Base-by-base conservation (phyloP, 2,113 vertebrate genomes). In the Pelvicachromis taeniatus region DNA sequence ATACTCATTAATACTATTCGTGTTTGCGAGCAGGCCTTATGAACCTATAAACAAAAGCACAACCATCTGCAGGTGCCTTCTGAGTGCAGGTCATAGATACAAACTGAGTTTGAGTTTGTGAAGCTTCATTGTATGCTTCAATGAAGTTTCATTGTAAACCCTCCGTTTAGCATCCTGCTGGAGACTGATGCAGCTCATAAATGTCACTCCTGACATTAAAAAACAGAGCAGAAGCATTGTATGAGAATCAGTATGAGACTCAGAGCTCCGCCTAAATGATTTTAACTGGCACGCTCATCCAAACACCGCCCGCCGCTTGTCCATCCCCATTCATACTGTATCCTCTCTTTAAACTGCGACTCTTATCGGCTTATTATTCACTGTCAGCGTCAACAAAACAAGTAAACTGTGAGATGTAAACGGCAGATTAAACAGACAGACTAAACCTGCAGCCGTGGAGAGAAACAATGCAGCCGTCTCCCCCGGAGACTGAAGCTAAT, bases 401-500 rank as follows among this genome's bases (percentile, higher is more conserved):
- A 35, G 40, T 23, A 42, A 77, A 63, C 19, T 48, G 35, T 5
- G 29, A 58, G 75, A 42, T 70, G 80, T 84, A 73, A 85, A 82
- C 1, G 52, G 42, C 21, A 68, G 73, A 79, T 88, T 83, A 89
- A 85, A 81, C 35, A 86, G 85, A 89, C 87, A 55, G 80, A 75
- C 80, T 77, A 58, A 90, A 88, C 55, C 4, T 42, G 77, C 81
- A 70, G 63, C 83, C 6, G n/a, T n/a, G 83, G 10, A 77, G 75
- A 56, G 77, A 83, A 80, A 88, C 84, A 87, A 86, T 17, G 65
- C 78, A 52, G 53, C 58, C 42, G 16, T 9, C 19, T 9, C 14
- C 86, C 86, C 90, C 1, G 21, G 89, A 89, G 90, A 84, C 85
- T 0, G n/a, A 26, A 8, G 81, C 59, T 89, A 91, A 93, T 92